Evolutionary conservation across 92 coral and sea anemone genomes (phyloP).

Genomic region (Montipora capitata): DNA sequence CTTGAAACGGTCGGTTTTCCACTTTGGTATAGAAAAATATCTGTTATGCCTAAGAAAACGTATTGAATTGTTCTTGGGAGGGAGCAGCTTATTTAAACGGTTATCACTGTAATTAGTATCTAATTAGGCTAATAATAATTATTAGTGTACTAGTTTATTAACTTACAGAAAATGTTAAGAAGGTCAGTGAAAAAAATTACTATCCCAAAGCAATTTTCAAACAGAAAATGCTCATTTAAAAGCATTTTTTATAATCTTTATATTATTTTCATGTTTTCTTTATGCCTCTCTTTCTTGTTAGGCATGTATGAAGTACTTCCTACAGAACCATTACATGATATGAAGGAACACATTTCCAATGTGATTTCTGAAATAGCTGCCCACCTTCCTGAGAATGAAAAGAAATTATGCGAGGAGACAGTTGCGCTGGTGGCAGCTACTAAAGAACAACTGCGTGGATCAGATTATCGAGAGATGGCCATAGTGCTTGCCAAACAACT

Average conservation of each 20-base stretch:
- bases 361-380: background rate
- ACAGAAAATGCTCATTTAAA: background rate
- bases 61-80: no score
- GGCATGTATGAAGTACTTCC: constrained; percentile 1
- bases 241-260: background rate
- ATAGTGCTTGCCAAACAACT: constrained; percentile 29
- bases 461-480: constrained; percentile 3
- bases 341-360: constrained; percentile 28
- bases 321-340: constrained; percentile 1
- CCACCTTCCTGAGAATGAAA: constrained; percentile 16
- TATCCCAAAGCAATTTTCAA: no score
- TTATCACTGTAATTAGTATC: no score
- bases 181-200: no score
- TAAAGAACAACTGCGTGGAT: constrained; percentile 17
- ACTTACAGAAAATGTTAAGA: no score
- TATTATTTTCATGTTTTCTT: background rate
- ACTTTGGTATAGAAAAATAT: no score
- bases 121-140: no score
- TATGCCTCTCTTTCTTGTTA: background rate
- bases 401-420: no score
- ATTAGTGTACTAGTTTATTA: no score
- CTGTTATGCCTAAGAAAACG: no score
- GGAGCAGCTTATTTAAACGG: no score
- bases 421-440: background rate
- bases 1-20: no score